These are phyloP conservation scores for Rugalucina vietnamica DNA, from an alignment of 2,888 invertebrate genomes.

Conservation along the genomic window DNA sequence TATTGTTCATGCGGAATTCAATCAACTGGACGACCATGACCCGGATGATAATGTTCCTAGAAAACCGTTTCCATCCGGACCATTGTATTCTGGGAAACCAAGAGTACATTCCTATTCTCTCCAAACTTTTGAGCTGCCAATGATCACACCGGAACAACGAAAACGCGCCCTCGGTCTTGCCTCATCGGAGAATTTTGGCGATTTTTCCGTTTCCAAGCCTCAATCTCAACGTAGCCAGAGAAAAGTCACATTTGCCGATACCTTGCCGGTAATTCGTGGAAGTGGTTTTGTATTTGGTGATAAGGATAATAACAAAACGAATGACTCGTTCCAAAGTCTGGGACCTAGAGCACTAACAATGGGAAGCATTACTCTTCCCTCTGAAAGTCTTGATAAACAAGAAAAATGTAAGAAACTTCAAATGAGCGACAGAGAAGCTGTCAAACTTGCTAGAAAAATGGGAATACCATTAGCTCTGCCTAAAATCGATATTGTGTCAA, in stretches of 20 bases:
- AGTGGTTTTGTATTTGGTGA: slow-evolving; percentile 51
- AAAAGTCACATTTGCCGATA: slow-evolving; percentile 63
- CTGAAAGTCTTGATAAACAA: slow-evolving; percentile 46
- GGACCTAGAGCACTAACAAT: slow-evolving; percentile 58
- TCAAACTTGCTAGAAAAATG: slow-evolving; percentile 26
- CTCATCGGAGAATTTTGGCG: slow-evolving; percentile 44
- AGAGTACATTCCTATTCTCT: slow-evolving; percentile 27
- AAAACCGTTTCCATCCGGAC: slow-evolving; percentile 56
- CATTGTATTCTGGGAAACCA: slow-evolving; percentile 45
- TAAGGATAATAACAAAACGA: slow-evolving; percentile 25
- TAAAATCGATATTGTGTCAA: slow-evolving; percentile 74
- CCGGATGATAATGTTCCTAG: slow-evolving; percentile 53
- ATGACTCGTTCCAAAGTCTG: slow-evolving; percentile 14
- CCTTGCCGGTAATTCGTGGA: slow-evolving; percentile 61
- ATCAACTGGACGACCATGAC: slow-evolving; percentile 21
- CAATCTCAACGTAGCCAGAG: slow-evolving; percentile 45
- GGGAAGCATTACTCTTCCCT: slow-evolving; percentile 61
- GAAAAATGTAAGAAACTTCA: slow-evolving; percentile 47
- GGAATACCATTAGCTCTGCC: slow-evolving; percentile 67
- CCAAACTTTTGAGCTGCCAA: slow-evolving; percentile 62
- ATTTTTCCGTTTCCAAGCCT: slow-evolving; percentile 38
- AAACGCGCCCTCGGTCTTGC: slow-evolving; percentile 57
- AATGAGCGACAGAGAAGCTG: slow-evolving; percentile 39
- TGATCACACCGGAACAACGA: slow-evolving; percentile 63
- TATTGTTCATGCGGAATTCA: neutral